These are phyloP conservation scores for Brachyhypopomus occidentalis DNA, from an alignment of 2,113 vertebrate genomes.

Conservation along the genomic window DNA sequence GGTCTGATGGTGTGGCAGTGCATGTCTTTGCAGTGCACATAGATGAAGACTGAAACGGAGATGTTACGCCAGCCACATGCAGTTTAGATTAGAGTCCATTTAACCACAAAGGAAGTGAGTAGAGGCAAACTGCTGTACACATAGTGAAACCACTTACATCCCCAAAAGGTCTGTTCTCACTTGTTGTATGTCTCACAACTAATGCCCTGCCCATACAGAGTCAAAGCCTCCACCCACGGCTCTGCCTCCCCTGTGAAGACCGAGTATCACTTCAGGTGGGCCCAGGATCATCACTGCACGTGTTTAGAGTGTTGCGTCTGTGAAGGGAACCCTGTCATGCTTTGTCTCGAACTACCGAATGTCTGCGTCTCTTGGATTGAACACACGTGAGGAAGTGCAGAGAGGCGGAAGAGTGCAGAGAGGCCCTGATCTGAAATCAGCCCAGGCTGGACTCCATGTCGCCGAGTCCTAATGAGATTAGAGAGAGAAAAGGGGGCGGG, in stretches of 20 bases:
- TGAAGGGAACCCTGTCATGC: background rate
- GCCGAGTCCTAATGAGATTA: conserved; percentile 51
- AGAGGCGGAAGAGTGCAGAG: background rate
- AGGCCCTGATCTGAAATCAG: conserved; percentile 13
- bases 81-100: background rate
- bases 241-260: background rate
- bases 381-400: conserved; percentile 20
- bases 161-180: too few species aligned
- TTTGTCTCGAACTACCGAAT: background rate
- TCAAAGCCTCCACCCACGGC: too few species aligned
- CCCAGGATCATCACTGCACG: too few species aligned
- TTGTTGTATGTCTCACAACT: too few species aligned
- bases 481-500: background rate
- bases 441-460: conserved; percentile 23
- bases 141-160: too few species aligned
- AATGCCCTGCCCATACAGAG: background rate
- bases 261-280: background rate
- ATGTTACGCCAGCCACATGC: background rate
- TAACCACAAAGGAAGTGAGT: background rate
- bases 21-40: background rate
- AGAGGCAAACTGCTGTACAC: background rate
- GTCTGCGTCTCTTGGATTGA: background rate
- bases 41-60: conserved; percentile 17
- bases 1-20: background rate
- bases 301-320: background rate